phyloP scores from a whole-genome alignment of 2,888 invertebrate genomes.

The Allophyes oxyacanthae region DNA sequence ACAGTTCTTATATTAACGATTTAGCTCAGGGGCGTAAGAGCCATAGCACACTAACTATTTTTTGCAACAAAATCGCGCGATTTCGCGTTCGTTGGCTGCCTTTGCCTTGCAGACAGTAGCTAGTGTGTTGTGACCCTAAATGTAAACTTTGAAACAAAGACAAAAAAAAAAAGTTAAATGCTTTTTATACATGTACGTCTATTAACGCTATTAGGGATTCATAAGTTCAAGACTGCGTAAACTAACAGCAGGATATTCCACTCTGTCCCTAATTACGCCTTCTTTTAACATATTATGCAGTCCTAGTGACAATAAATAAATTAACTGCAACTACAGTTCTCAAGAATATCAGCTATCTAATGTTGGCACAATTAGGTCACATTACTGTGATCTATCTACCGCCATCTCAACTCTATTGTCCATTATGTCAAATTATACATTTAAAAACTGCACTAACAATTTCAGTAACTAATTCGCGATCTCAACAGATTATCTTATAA shows the following conservation, averaged over 20 bases:
- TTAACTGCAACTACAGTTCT: constrained; percentile 42
- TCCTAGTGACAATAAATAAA: constrained; percentile 42
- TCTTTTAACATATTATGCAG: constrained; percentile 42
- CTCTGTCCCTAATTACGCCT: constrained; percentile 40
- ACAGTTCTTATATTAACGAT: constrained; percentile 40
- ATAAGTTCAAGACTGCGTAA: constrained; percentile 25
- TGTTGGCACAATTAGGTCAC: constrained; percentile 47
- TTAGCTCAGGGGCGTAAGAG: constrained; percentile 30
- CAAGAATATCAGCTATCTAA: constrained; percentile 51
- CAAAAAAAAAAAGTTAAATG: constrained; percentile 36
- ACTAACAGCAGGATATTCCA: constrained; percentile 30
- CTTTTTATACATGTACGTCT: constrained; percentile 28
- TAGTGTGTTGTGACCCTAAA: too few species aligned
- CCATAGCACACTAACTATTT: too few species aligned
- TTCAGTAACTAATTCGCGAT: constrained; percentile 31
- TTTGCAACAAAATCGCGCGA: too few species aligned
- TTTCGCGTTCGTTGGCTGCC: too few species aligned
- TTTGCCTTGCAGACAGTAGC: too few species aligned
- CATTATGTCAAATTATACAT: constrained; percentile 23
- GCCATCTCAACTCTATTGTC: constrained; percentile 31
- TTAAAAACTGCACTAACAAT: constrained; percentile 29
- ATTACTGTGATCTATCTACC: constrained; percentile 21
- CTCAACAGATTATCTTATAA: constrained; percentile 30
- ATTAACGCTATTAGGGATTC: constrained; percentile 30
- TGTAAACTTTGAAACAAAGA: constrained; percentile 14